Evolutionary conservation across 2,797 vertebrate genomes (phyloP).

Genomic region (Echiichthys vipera): DNA sequence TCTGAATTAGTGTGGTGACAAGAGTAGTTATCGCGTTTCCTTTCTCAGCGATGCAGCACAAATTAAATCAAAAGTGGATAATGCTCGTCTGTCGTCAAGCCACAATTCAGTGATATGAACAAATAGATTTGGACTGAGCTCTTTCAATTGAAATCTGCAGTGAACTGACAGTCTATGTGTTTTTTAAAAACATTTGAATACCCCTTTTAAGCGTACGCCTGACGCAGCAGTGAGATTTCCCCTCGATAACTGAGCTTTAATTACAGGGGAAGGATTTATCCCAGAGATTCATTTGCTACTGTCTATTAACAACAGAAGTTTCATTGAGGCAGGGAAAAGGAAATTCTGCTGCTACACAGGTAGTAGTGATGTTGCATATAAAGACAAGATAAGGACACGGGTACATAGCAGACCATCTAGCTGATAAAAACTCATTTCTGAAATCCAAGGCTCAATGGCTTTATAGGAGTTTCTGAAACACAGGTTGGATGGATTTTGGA

Average conservation of each 20-base stretch:
- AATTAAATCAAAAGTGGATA: slow-evolving; percentile 50
- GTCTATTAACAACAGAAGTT: slow-evolving; percentile 39
- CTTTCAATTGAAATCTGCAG: slow-evolving; percentile 57
- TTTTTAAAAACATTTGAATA: slow-evolving; percentile 29
- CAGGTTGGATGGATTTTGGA: slow-evolving; percentile 72
- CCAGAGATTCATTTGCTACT: slow-evolving; percentile 42
- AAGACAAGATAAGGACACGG: slow-evolving; percentile 50
- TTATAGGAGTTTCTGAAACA: slow-evolving; percentile 57
- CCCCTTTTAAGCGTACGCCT: slow-evolving; percentile 15
- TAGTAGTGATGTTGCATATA: slow-evolving; percentile 70
- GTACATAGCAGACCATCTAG: slow-evolving; percentile 51
- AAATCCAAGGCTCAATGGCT: slow-evolving; percentile 66
- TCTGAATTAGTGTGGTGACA: slow-evolving; percentile 78
- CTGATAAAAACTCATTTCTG: slow-evolving; percentile 38
- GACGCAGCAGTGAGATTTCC: slow-evolving; percentile 26
- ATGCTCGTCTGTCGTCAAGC: slow-evolving; percentile 53
- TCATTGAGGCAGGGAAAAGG: slow-evolving; percentile 38
- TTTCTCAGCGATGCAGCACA: slow-evolving; percentile 49
- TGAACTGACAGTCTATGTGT: slow-evolving; percentile 53
- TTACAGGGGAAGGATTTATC: slow-evolving; percentile 39
- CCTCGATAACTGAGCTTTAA: slow-evolving; percentile 18
- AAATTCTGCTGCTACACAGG: slow-evolving; percentile 60
- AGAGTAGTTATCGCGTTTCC: slow-evolving; percentile 34
- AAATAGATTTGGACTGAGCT: slow-evolving; percentile 69
- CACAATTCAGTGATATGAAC: slow-evolving; percentile 75